A percentile compares a stretch with the other conserved stretches of the same genome.
These are phyloP conservation scores for Hydrozoanthus tunicans DNA, from an alignment of 64 coral and sea anemone species.

Conservation along the genomic window DNA sequence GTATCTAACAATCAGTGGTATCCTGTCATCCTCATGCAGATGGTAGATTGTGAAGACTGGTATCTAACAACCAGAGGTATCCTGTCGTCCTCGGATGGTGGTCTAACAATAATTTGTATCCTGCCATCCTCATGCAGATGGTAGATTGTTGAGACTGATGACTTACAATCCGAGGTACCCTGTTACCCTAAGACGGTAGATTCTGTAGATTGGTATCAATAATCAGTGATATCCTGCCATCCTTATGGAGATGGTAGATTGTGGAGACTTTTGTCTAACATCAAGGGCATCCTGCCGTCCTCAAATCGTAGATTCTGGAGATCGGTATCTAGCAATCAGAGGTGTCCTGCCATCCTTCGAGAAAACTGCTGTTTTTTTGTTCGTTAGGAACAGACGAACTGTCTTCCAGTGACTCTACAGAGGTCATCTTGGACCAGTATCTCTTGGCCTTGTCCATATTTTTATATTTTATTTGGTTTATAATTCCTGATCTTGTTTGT, in stretches of 20 bases:
- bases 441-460: background rate
- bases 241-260: too few relatives aligned
- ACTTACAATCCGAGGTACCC: background rate
- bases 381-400: background rate
- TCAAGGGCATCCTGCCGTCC: too few relatives aligned
- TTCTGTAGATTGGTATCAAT: too few relatives aligned
- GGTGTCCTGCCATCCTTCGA: background rate
- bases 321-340: too few relatives aligned
- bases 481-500: background rate
- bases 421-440: background rate
- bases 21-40: background rate
- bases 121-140: background rate
- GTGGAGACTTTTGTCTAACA: too few relatives aligned
- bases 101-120: background rate
- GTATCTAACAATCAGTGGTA: background rate
- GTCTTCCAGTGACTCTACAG: background rate
- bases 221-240: too few relatives aligned
- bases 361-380: background rate
- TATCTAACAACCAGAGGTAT: background rate
- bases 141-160: background rate
- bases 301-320: too few relatives aligned
- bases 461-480: background rate
- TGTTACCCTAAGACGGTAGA: background rate
- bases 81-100: background rate
- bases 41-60: background rate